phyloP scores from a whole-genome alignment of 2,888 invertebrate species.

The Strigamia transsilvanica region DNA sequence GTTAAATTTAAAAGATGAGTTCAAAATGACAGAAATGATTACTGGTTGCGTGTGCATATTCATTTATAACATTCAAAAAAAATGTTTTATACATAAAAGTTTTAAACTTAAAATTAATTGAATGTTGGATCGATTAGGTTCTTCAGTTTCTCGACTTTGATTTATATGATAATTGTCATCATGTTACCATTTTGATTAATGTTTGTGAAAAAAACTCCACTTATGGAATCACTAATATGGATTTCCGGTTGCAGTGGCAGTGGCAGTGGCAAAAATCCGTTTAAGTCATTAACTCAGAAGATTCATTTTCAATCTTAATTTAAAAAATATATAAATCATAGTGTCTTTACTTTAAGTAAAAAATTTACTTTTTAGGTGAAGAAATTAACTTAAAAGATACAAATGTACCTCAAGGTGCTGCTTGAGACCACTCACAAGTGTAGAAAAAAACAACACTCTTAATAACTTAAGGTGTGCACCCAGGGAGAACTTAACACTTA shows the following conservation, averaged over 20 bases:
- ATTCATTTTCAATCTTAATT: background rate
- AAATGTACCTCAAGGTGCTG: no score
- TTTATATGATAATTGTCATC: constrained; percentile 2
- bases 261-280: background rate
- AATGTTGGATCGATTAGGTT: background rate
- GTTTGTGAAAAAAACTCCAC: background rate
- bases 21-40: background rate
- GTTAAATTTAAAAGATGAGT: background rate
- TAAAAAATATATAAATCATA: no score
- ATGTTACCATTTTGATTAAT: constrained; percentile 16
- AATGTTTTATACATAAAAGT: background rate
- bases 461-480: no score
- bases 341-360: background rate
- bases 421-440: no score
- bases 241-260: background rate
- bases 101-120: background rate
- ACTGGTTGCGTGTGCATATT: background rate
- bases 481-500: no score
- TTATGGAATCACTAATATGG: background rate
- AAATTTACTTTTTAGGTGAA: background rate
- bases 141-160: background rate
- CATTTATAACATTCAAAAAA: background rate
- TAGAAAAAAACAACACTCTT: no score
- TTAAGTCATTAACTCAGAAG: background rate
- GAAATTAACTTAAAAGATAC: no score